Conservation (phyloP, 2,113 vertebrate genomes). For the Corythornis vintsioides region DNA sequence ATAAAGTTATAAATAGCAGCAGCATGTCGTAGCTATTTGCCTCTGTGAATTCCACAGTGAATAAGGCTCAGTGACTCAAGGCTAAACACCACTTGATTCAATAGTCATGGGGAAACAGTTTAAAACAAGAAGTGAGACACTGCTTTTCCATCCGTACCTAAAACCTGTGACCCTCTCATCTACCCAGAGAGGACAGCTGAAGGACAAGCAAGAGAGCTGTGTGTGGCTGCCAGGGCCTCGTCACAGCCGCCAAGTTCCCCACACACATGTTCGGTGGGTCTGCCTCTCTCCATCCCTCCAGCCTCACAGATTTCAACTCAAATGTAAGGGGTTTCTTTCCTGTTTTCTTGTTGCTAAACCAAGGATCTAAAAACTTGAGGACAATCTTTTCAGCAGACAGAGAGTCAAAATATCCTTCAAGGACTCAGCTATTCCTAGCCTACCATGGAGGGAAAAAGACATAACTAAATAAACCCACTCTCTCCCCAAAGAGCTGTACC, state of each 20-base stretch:
- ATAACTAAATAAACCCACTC: too few species aligned
- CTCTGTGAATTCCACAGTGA: background rate
- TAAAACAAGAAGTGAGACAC: background rate
- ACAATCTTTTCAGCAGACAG: background rate
- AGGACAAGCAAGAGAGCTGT: background rate
- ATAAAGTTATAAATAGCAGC: background rate
- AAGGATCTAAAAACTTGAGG: background rate
- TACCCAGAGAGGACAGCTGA: conserved; percentile 11
- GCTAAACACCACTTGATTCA: background rate
- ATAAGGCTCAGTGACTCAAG: conserved; percentile 16
- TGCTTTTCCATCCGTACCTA: background rate
- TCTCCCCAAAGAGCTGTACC: background rate
- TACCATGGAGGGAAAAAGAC: fast-evolving
- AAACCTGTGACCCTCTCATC: background rate
- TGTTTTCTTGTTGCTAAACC: background rate
- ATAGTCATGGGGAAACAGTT: background rate
- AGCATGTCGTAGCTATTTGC: background rate
- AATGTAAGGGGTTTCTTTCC: background rate
- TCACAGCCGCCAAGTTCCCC: background rate
- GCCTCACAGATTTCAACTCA: background rate
- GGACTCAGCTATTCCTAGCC: background rate
- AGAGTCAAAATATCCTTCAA: background rate
- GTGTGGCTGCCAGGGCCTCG: background rate
- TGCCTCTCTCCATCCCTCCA: background rate
- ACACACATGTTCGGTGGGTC: background rate